phyloP scores from a whole-genome alignment of 2,888 invertebrate genomes.

The Allygus modestus region DNA sequence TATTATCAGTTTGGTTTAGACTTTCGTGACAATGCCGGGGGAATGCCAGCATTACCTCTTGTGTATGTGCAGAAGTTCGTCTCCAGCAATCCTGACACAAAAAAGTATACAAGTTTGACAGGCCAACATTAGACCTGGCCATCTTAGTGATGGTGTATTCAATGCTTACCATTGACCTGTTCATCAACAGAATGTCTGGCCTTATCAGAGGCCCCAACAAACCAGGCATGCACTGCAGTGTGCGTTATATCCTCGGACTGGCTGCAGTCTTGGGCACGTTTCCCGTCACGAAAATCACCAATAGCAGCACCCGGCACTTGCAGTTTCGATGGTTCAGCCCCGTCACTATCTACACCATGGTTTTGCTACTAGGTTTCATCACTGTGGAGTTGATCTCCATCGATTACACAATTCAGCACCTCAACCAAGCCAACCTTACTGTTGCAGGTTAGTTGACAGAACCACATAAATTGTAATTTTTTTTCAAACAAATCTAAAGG shows the following conservation, averaged over 20 bases:
- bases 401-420: constrained; percentile 68
- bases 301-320: constrained; percentile 63
- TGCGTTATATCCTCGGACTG: constrained; percentile 66
- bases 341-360: constrained; percentile 66
- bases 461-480: too few relatives aligned
- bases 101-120: too few relatives aligned
- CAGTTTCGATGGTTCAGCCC: constrained; percentile 67
- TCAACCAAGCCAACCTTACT: constrained; percentile 68
- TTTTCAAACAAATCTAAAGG: too few relatives aligned
- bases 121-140: too few relatives aligned
- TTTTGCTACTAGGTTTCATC: constrained; percentile 66
- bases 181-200: background rate
- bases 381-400: constrained; percentile 68
- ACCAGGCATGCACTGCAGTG: constrained; percentile 67
- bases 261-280: constrained; percentile 68
- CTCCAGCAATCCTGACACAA: too few relatives aligned
- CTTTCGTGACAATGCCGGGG: too few relatives aligned
- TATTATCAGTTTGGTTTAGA: too few relatives aligned
- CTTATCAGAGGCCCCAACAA: constrained; percentile 26
- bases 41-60: too few relatives aligned
- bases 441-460: constrained; percentile 69
- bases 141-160: too few relatives aligned
- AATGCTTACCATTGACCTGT: too few relatives aligned
- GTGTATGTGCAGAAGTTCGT: too few relatives aligned
- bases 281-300: constrained; percentile 66